Evolutionary conservation across 2,797 vertebrate species (phyloP), one percentile per base, ranked within the genome.

Genomic region (Pteropus rufus): DNA sequence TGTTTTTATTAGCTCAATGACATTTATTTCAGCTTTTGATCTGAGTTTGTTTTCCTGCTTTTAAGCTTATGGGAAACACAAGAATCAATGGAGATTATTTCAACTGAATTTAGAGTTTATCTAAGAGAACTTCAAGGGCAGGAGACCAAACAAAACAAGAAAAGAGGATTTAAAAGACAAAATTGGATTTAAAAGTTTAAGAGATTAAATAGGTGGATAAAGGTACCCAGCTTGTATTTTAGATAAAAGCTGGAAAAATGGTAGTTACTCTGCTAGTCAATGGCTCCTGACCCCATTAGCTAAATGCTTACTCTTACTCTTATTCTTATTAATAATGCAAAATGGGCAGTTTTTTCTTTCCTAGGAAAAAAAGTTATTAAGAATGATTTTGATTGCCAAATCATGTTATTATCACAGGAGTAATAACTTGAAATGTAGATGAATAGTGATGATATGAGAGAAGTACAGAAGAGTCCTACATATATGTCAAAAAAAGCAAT

Each of bases 41-140:
- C 82, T 91, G 70, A 92, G 77, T 94, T 91, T 94, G 82, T 96
- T 98, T 96, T 88, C 75, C 56, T 96, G 72, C 41, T 69, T 19
- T 77, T 21, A 91, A 92, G 58, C 91, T 93, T 94, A 73, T 90
- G 36, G 92, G 94, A 95, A 96, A 94, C 64, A 18, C 19, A 62
- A 72, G 91, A 97, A 95, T 97, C 96, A 91, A 96, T 97, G 97
- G 65, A 88, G 90, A 97, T 96, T 97, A 97, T 92, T 93, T 96
- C 94, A 91, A 72, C 84, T 82, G 84, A 94, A 96, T 92, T 97
- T 95, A 95, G 65, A 89, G 96, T 41, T 97, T 90, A 95, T 93
- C 80, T 86, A 91, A 94, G 67, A 94, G 86, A 93, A 94, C 90
- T 97, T 96, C 79, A 95, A 96, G 93, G 83, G 93, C 95, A 95